Evolutionary conservation across 2,113 vertebrate genomes (phyloP), one percentile per base, ranked within the genome.

Genomic region (Vombatus ursinus): DNA sequence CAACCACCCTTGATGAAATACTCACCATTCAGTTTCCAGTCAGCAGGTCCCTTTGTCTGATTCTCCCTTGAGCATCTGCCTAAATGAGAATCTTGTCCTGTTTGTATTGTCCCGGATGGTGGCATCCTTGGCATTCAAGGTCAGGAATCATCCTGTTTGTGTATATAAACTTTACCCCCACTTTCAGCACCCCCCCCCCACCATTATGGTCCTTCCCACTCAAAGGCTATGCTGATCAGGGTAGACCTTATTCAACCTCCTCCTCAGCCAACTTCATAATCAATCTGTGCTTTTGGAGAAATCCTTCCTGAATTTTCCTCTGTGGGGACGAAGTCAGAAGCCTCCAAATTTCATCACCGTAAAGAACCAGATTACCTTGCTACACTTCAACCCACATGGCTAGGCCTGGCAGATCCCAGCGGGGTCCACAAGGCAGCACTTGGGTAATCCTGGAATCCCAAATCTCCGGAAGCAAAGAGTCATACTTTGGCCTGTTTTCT

Each of bases 381-480:
- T 37, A 57, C 68, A 52, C 50, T 95, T 92, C 96, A 37, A 1
- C 90, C 26, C 91, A 91, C 6, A n/a, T 19, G 37, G 0, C 37
- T 5, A 61, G 68, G 37, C 16, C 16, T n/a, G 6, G 16, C 37
- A n/a, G 1, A n/a, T n/a, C 5, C 12, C 68, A n/a, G 68, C 0
- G 11, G 23, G 37, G 37, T 93, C 89, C 94, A 48, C 57, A n/a
- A 92, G 89, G 19, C 48, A 50, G 1, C 53, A 94, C 50, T 92
- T 96, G 57, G 94, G 89, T 10, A 95, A 57, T 90, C n/a, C 52
- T 3, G 37, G 77, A 91, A 84, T 94, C 25, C 44, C 28, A 95
- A 49, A 9, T 10, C 47, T 96, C 24, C 48, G 12, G 68, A 57
- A 24, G 9, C 19, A 92, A 51, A 92, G 90, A 0, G 3, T 91